A percentile compares a stretch with the other conserved stretches of the same genome.
These are phyloP conservation scores for Prunella fulvescens DNA, from an alignment of 2,113 vertebrate species.

Conservation along the genomic window DNA sequence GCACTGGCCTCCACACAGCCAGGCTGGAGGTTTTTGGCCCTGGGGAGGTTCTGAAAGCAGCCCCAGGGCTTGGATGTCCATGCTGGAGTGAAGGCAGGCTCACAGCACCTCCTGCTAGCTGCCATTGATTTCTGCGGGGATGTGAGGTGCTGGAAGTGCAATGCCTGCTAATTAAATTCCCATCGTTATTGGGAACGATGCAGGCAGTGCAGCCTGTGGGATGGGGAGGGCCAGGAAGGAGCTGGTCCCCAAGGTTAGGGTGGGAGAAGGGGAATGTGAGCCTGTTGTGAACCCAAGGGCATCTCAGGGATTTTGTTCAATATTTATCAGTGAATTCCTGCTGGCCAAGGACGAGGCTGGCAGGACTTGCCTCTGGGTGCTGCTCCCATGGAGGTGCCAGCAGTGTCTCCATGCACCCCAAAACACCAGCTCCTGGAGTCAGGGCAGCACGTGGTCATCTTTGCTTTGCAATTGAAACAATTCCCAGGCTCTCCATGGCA, in stretches of 20 bases:
- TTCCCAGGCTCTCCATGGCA: neutral
- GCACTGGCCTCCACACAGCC: rapidly evolving
- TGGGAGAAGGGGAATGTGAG: neutral
- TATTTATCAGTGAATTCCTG: neutral
- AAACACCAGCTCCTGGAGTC: neutral
- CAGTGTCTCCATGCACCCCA: rapidly evolving
- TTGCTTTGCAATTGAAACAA: neutral
- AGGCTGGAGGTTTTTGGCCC: neutral
- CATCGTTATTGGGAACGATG: neutral
- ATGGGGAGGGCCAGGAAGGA: neutral
- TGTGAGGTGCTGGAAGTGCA: neutral
- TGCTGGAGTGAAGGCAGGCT: neutral
- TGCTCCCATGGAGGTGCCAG: neutral
- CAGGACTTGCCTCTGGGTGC: rapidly evolving
- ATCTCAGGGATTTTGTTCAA: neutral
- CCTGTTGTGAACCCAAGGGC: no score
- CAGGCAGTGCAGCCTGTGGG: neutral
- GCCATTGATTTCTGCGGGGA: neutral
- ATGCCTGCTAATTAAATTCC: neutral
- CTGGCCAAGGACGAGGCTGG: neutral
- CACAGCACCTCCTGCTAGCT: neutral
- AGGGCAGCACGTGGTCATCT: neutral
- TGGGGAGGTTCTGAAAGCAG: neutral
- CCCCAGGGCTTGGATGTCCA: neutral
- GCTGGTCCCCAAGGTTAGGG: neutral